Evolutionary conservation across 1,140 invertebrate species (phyloP).

Genomic region (Drosophila elegans): DNA sequence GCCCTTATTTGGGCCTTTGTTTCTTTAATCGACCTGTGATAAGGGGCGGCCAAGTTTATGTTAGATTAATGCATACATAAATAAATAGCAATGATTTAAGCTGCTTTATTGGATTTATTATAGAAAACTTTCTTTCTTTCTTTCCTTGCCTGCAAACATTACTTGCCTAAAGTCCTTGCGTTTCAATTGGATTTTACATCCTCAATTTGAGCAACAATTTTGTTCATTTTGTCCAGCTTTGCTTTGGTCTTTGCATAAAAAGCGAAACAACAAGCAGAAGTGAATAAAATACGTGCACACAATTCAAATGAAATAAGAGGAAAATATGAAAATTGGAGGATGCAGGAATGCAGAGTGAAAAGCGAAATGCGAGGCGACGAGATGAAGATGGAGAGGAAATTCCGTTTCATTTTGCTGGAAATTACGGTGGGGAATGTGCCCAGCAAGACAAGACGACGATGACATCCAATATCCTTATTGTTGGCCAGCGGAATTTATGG

Average conservation of each 20-base stretch:
- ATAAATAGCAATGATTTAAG: slow-evolving; percentile 1
- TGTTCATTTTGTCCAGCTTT: slow-evolving; percentile 56
- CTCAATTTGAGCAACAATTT: slow-evolving; percentile 50
- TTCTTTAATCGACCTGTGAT: slow-evolving; percentile 54
- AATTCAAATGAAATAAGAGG: slow-evolving; percentile 52
- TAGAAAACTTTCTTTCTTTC: background rate
- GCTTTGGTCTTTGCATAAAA: slow-evolving; percentile 16
- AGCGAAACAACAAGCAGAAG: slow-evolving; percentile 42
- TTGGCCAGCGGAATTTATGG: slow-evolving; percentile 73
- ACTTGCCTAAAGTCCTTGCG: background rate
- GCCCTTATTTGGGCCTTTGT: slow-evolving; percentile 14
- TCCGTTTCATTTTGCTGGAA: slow-evolving; percentile 58
- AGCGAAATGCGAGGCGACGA: slow-evolving; percentile 11
- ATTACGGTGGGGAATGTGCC: slow-evolving; percentile 43
- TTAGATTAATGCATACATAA: slow-evolving; percentile 17
- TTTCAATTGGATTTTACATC: slow-evolving; percentile 12
- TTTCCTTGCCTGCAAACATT: background rate
- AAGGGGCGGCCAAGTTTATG: slow-evolving; percentile 9
- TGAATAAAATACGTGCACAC: slow-evolving; percentile 67
- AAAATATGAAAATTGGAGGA: slow-evolving; percentile 70
- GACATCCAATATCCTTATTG: slow-evolving; percentile 82
- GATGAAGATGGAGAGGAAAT: slow-evolving; percentile 24
- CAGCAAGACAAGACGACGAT: slow-evolving; percentile 63
- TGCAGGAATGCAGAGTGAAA: slow-evolving; percentile 41
- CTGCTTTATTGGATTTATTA: background rate